A percentile compares a stretch with the other conserved stretches of the same genome.
Evolutionary conservation across 2,888 invertebrate genomes (phyloP).

Genomic region (Diarsia mendica): DNA sequence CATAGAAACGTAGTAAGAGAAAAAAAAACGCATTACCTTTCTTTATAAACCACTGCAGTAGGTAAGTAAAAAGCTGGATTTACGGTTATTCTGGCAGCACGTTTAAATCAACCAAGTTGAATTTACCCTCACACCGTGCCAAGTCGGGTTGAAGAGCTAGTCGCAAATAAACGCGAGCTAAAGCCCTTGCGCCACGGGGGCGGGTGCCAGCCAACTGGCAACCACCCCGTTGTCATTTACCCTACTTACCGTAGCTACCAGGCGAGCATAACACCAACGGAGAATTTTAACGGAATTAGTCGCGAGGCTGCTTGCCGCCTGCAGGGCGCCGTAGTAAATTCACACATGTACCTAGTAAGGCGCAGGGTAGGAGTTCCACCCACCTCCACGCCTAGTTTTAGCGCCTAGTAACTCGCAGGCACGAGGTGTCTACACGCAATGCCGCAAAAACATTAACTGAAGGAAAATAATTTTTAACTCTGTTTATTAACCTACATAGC

Average conservation of each 20-base stretch:
- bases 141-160: slow-evolving; percentile 74
- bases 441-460: slow-evolving; percentile 81
- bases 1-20: slow-evolving; percentile 42
- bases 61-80: slow-evolving; percentile 53
- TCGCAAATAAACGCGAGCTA: slow-evolving; percentile 72
- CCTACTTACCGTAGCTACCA: slow-evolving; percentile 85
- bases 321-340: slow-evolving; percentile 89
- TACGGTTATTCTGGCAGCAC: slow-evolving; percentile 60
- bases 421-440: slow-evolving; percentile 86
- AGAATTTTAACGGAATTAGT: slow-evolving; percentile 90
- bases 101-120: slow-evolving; percentile 69
- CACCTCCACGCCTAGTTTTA: slow-evolving; percentile 84
- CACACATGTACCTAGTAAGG: slow-evolving; percentile 80
- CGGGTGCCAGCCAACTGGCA: slow-evolving; percentile 73
- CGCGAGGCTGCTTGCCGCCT: slow-evolving; percentile 82
- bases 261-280: slow-evolving; percentile 85
- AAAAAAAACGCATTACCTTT: slow-evolving; percentile 30
- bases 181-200: slow-evolving; percentile 74
- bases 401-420: slow-evolving; percentile 83
- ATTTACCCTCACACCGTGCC: slow-evolving; percentile 71
- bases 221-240: slow-evolving; percentile 86
- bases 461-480: slow-evolving; percentile 71
- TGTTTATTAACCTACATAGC: slow-evolving; percentile 64
- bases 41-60: slow-evolving; percentile 42
- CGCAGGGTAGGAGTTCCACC: slow-evolving; percentile 75